phyloP scores from a whole-genome alignment of 1,140 invertebrate genomes.

The Sinonovacula constricta region DNA sequence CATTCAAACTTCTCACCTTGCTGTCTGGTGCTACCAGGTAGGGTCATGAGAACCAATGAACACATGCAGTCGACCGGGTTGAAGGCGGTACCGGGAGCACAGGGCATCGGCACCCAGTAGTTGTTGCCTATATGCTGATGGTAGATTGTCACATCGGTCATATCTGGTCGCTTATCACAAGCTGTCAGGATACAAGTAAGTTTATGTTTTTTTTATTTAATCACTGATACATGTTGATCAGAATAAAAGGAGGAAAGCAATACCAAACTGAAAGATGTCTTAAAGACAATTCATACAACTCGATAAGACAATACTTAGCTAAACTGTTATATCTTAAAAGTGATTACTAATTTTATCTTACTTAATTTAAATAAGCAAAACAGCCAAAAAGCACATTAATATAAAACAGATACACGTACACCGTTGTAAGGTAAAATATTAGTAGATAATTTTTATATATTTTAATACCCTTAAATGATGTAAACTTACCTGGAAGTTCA shows the following conservation, averaged over 20 bases:
- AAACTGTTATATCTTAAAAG: no score
- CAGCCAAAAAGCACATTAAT: no score
- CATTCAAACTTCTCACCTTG: conserved; percentile 6
- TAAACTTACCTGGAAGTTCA: neutral
- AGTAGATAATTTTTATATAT: neutral
- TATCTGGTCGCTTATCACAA: conserved; percentile 56
- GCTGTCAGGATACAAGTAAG: conserved; percentile 5
- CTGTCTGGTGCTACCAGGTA: conserved; percentile 16
- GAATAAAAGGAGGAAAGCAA: neutral
- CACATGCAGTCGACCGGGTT: conserved; percentile 55
- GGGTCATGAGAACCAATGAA: conserved; percentile 1
- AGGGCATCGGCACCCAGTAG: conserved; percentile 56
- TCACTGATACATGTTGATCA: neutral
- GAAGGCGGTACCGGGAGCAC: conserved; percentile 57
- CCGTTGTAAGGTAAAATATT: neutral
- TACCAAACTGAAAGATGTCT: neutral
- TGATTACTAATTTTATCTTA: no score
- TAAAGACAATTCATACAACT: no score
- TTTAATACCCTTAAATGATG: neutral
- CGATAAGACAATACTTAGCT: no score
- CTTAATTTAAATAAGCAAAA: no score
- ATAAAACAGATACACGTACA: no score
- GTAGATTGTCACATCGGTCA: conserved; percentile 30
- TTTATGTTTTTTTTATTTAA: neutral
- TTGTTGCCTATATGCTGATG: conserved; percentile 52